A percentile compares a stretch with the other conserved stretches of the same genome.
Conservation (phyloP, 2,888 invertebrate species). For the Leptopilina myrica region DNA sequence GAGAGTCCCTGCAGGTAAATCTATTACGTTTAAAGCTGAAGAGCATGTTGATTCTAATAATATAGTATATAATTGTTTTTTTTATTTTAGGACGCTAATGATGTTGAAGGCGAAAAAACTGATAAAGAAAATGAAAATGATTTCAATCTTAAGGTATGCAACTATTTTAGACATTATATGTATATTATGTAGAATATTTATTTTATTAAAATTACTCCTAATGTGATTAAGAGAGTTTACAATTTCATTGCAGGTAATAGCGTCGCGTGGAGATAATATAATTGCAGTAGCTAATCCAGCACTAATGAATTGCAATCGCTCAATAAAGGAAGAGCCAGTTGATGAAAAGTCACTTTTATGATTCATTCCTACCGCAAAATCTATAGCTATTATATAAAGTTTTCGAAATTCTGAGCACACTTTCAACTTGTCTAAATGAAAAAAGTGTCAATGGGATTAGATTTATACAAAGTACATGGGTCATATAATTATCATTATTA, state of each 20-base stretch:
- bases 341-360: slow-evolving; percentile 73
- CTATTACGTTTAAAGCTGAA: background rate
- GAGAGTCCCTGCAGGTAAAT: slow-evolving; percentile 72
- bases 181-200: background rate
- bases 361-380: slow-evolving; percentile 49
- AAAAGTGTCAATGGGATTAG: no score
- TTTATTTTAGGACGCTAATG: slow-evolving; percentile 67
- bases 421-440: no score
- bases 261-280: slow-evolving; percentile 90
- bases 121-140: slow-evolving; percentile 74
- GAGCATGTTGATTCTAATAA: no score
- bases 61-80: no score
- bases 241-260: slow-evolving; percentile 82
- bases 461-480: no score
- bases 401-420: slow-evolving; percentile 4
- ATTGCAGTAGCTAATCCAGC: slow-evolving; percentile 94
- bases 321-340: slow-evolving; percentile 74
- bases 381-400: background rate
- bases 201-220: background rate
- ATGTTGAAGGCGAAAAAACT: slow-evolving; percentile 69
- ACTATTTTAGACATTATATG: no score
- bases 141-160: slow-evolving; percentile 73
- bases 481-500: no score
- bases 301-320: slow-evolving; percentile 77
- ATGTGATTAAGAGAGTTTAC: background rate